These are phyloP conservation scores for Muscicapa adusta DNA, from an alignment of 2,113 vertebrate genomes.

Conservation along the genomic window DNA sequence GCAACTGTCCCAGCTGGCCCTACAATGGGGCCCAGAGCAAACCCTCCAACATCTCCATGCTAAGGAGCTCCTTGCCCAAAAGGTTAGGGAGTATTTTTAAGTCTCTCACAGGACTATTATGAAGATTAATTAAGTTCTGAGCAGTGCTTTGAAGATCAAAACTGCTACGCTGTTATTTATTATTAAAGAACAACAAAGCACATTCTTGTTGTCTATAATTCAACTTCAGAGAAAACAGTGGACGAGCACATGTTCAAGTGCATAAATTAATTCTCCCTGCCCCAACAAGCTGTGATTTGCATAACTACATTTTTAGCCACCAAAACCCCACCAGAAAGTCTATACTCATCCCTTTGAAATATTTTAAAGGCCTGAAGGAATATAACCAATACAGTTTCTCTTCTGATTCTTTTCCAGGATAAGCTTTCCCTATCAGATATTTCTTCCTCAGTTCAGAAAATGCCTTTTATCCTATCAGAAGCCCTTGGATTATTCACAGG, in stretches of 20 bases:
- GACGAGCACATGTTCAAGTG: neutral
- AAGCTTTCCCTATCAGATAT: conserved; percentile 36
- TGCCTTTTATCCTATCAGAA: neutral
- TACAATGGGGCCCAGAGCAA: neutral
- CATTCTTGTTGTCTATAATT: conserved; percentile 33
- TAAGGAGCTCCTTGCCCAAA: neutral
- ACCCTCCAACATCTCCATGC: neutral
- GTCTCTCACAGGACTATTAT: conserved; percentile 7
- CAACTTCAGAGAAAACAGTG: conserved; percentile 16
- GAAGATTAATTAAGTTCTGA: conserved; percentile 60
- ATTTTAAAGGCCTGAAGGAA: conserved; percentile 30
- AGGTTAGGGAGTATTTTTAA: neutral
- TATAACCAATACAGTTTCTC: neutral
- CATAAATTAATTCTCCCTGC: neutral
- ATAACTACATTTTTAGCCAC: conserved; percentile 16
- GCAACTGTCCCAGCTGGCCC: neutral
- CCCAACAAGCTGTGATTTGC: conserved; percentile 26
- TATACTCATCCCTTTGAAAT: conserved; percentile 25
- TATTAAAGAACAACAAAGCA: conserved; percentile 55
- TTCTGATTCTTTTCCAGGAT: conserved; percentile 42
- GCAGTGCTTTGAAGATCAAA: conserved; percentile 57
- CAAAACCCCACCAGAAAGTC: neutral
- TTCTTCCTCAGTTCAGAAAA: neutral
- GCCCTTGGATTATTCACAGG: neutral
- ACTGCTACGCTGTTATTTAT: conserved; percentile 45